Base-by-base conservation (phyloP, 2,113 vertebrate species). In the Acrocephalus arundinaceus region DNA sequence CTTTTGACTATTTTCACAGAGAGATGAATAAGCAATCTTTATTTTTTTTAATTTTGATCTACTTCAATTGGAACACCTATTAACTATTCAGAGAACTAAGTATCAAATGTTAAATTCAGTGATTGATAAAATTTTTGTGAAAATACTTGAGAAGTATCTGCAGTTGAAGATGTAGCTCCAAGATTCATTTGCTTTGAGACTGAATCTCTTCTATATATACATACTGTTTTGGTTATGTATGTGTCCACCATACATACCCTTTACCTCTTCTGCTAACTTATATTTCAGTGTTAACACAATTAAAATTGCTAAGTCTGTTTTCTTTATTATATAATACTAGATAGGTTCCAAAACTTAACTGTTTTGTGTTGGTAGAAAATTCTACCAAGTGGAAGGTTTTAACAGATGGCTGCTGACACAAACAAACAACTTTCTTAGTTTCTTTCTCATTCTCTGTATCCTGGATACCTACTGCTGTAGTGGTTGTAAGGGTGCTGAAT, bases 381-480 rank as follows among this genome's bases (percentile, higher is more conserved):
- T 90, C 55, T 92, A 77, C 75, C 24, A 90, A 95, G 93, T 76
- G 61, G 67, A 94, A 83, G 51, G 63, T 43, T 96, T 78, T 91
- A 97, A 96, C 96, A 97, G 96, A 97, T 97, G 96, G 96, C 92
- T 94, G 90, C 88, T 96, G 88, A 96, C 92, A 96, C 61, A 92
- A 94, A 85, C 87, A 95, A 96, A 80, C 88, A 96, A 96, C 93
- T 96, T 94, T 61, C 87, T 89, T 85, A 33, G 70, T 76, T 93
- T 89, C 96, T 85, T 88, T 88, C 92, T 96, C 79, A 27, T 88
- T 65, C 79, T 68, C 93, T 65, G 96, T 96, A 94, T 97, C 96
- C 96, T 97, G 94, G 96, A 96, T 96, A 97, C 96, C 76, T 81
- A 86, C 86, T 87, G 88, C 92, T 90, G 79, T 28, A 41, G 57